Base-by-base conservation (phyloP, 2,888 invertebrate genomes). In the Lordiphosa andalusiaca region DNA sequence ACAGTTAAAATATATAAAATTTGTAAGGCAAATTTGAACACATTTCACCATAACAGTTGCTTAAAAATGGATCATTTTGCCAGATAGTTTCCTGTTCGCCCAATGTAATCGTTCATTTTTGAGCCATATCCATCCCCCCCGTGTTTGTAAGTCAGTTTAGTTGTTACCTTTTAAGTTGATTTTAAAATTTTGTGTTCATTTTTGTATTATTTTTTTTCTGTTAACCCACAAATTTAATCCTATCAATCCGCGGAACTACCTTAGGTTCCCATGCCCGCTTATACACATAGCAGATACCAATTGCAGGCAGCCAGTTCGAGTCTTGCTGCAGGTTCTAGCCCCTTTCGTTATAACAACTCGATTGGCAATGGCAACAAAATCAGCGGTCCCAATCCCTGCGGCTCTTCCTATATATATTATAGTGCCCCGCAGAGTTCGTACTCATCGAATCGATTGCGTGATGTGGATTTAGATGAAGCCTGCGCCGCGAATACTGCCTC, bases 351-450 rank as follows among this genome's bases (percentile, higher is more conserved):
- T 37, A 41, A 46, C 36, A 61, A 40, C 44, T 39, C 49, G 19
- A 56, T 40, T 23, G 49, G 12, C 49, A 56, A 19, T 7, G 37
- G 23, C 21, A 30, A 23, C 23, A 54, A 50, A 38, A 60, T 51
- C 46, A 46, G 53, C 50, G 61, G 42, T 21, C 41, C 39, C 37
- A 63, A 40, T 36, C 54, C 41, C 13, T 36, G 47, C 39, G 42
- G 54, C 49, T 33, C 56, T 33, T 69, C 68, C 54, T 75, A 59
- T 44, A 56, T 73, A 23, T 80, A 75, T 47, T 80, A 57, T 42
- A 61, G 73, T 55, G 83, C 80, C 36, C 80, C 80, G 7, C 80
- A 80, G 48, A 80, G 80, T 48, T 80, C 80, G 42, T 80, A 80
- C 47, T 80, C 80, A 38, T 80, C 80, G 61, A 80, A 80, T 60